Evolutionary conservation across 2,113 vertebrate species (phyloP), one percentile per base, ranked within the genome.

Genomic region (Menura novaehollandiae): DNA sequence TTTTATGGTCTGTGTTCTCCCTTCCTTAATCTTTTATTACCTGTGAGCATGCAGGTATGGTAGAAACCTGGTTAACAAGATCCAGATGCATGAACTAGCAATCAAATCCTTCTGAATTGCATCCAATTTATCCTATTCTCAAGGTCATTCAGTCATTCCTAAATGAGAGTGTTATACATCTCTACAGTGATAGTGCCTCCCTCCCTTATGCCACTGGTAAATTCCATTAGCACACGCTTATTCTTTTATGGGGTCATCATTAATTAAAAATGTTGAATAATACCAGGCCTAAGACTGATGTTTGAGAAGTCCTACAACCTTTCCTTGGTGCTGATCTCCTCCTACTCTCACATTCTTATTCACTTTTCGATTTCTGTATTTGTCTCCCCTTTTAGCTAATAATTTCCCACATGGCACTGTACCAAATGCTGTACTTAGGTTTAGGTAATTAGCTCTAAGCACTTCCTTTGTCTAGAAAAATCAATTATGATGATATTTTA

Each of bases 391-490:
- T 94, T 87, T 89, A 92, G 69, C 44, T 93, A 85, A 89, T 74
- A 87, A 76, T 89, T 97, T 93, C 60, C 56, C 58, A 79, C 88
- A 60, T 53, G 87, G 74, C 89, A 27, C 60, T 68, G 53, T 82
- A 92, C 64, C 64, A 95, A 93, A 81, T 75, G 69, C 52, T 91
- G 39, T 52, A 53, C 89, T 93, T 85, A 82, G 79, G 53, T 68
- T 93, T 88, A 73, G 62, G 79, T 89, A 95, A 95, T 94, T 79
- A 91, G 51, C 77, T 88, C 41, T 68, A 89, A 96, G 69, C 21
- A 85, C 74, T 89, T 95, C 79, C 78, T 96, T 97, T 92, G 84
- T 89, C 81, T 93, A 91, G 58, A 94, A 95, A 89, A 93, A 94
- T 94, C 81, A 96, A 67, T 93, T 69, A 78, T 33, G 73, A 75